Evolutionary conservation across 2,888 invertebrate species (phyloP), one percentile per base, ranked within the genome.

Genomic region (Drosophila anomalata): DNA sequence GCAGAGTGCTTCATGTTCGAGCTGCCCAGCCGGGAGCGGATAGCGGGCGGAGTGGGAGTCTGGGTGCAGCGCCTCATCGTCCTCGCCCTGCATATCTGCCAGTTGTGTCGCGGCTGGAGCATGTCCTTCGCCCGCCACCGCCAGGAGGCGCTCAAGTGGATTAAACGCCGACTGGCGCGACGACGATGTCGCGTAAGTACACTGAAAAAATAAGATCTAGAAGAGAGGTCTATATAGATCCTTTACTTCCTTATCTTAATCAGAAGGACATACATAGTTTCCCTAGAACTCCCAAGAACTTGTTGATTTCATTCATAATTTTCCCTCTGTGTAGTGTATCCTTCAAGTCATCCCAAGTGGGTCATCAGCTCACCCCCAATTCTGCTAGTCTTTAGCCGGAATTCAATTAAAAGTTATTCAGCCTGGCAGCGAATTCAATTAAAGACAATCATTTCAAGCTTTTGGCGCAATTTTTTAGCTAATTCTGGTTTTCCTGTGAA

Each of bases 131-230:
- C 79, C 48, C 87, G 87, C 56, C 80, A 83, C 39, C 88, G 84
- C 33, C 78, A 75, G 63, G 66, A 83, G 72, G 87, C 91, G 63
- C 80, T 90, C 67, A 90, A 90, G 67, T 91, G 91, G 90, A 90
- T 91, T 78, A 88, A 83, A 58, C 80, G 87, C 76, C 87, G 83
- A 56, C 78, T 89, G 56, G 60, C 77, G 65, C 74, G 83, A 51
- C 71, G 77, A 59, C 80, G 74, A 53, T 72, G 79, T 60, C 74
- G 76, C 14, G 66, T 66, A 46, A 41, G 65, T 70, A 50, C 62
- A 51, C 47, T 4, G 41, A 0, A 8, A 8, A 17, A 56, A 47
- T 51, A 14, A 11, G 14, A 7, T 39, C 14, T n/a, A 39, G 11
- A n/a, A 11, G 36, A 24, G 17, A 1, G 24, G 24, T 24, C 24